Percentiles rank a stretch among this genome's conserved stretches.
Conservation (phyloP, 2,888 invertebrate genomes). For the Scaptomyza caliginosa region DNA sequence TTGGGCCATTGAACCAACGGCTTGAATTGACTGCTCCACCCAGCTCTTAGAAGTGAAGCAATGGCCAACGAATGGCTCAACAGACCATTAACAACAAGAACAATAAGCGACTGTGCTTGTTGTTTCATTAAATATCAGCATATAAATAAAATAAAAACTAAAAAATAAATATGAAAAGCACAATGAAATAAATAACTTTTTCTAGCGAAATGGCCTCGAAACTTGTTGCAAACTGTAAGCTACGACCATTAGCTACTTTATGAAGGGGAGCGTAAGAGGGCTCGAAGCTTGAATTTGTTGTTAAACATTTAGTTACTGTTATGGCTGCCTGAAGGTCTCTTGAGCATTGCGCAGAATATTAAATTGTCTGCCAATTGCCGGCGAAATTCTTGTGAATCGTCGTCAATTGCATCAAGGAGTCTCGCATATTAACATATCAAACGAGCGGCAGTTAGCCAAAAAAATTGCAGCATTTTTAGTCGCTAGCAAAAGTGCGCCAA, state of each 20-base stretch:
- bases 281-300: conserved; percentile 3
- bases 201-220: conserved; percentile 10
- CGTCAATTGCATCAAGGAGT: conserved; percentile 68
- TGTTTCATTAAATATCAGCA: conserved; percentile 8
- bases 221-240: conserved; percentile 9
- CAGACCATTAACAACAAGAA: conserved; percentile 8
- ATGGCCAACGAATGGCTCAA: background rate
- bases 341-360: conserved; percentile 59
- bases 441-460: conserved; percentile 69
- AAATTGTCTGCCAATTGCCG: conserved; percentile 72
- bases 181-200: conserved; percentile 27
- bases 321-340: conserved; percentile 16
- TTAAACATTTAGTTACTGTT: background rate
- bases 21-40: conserved; percentile 16
- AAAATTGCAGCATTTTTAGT: conserved; percentile 65
- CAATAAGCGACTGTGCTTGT: conserved; percentile 12
- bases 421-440: conserved; percentile 76
- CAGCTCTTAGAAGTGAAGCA: conserved; percentile 6
- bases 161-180: conserved; percentile 2
- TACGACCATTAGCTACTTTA: conserved; percentile 12
- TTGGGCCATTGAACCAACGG: conserved; percentile 2
- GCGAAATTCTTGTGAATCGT: conserved; percentile 22
- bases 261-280: background rate
- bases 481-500: conserved; percentile 62
- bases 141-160: too few relatives aligned